Evolutionary conservation across 2,888 invertebrate species (phyloP).

Genomic region (Mechanitis messenoides): DNA sequence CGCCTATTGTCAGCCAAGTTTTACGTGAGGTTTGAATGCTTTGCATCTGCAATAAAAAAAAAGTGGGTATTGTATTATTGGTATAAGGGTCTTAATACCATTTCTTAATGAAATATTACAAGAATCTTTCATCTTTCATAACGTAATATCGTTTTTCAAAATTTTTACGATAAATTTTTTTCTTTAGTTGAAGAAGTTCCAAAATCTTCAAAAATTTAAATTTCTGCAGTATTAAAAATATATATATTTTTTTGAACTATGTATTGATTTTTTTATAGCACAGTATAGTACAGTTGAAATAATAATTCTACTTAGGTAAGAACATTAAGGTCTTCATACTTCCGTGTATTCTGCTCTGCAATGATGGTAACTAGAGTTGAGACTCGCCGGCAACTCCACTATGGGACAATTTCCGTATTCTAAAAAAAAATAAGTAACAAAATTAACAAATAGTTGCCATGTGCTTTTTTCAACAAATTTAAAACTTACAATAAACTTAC

Average conservation of each 20-base stretch:
- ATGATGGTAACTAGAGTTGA: constrained; percentile 50
- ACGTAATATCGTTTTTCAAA: no score
- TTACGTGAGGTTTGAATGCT: constrained; percentile 48
- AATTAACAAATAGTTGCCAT: not conserved
- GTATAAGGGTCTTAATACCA: no score
- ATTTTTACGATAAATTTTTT: no score
- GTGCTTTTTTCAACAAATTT: not conserved
- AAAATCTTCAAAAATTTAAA: no score
- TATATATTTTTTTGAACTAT: no score
- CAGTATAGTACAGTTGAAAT: not conserved
- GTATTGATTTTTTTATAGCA: no score
- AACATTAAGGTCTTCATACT: constrained; percentile 36
- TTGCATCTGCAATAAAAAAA: constrained; percentile 43
- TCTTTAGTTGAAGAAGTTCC: no score
- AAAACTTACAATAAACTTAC: constrained; percentile 36
- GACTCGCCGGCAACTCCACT: constrained; percentile 37
- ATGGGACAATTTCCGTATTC: constrained; percentile 57
- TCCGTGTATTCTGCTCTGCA: constrained; percentile 55
- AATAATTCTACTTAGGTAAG: not conserved
- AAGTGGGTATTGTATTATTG: no score
- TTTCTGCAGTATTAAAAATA: no score
- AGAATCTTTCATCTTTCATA: no score
- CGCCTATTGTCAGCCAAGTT: constrained; percentile 67
- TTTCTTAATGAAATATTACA: no score
- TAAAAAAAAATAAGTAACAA: constrained; percentile 37